Conservation (phyloP, 2,888 invertebrate genomes). For the Pollenia amentaria region DNA sequence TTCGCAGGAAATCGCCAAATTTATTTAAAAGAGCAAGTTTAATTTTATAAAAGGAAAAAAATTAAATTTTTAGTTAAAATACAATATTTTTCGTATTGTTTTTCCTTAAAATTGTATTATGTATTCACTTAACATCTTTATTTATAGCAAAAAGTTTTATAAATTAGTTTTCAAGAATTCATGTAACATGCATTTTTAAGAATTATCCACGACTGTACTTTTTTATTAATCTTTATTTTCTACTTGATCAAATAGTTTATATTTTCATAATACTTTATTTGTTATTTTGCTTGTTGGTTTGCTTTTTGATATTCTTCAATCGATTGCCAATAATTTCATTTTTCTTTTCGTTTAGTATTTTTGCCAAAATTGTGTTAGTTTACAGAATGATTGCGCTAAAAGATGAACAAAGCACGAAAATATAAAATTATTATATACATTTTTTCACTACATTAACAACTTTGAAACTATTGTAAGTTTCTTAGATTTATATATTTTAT, state of each 20-base stretch:
- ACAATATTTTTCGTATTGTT: too few species aligned
- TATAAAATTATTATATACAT: neutral
- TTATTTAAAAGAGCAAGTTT: too few species aligned
- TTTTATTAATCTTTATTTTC: neutral
- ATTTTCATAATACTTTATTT: neutral
- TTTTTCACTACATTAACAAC: neutral
- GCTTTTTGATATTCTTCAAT: neutral
- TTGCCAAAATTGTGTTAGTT: conserved; percentile 17
- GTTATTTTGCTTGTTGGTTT: neutral
- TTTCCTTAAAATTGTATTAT: too few species aligned
- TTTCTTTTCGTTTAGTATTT: neutral
- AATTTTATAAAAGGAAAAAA: too few species aligned
- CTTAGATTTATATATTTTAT: too few species aligned
- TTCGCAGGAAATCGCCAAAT: too few species aligned
- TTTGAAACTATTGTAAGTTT: neutral
- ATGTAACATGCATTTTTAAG: too few species aligned
- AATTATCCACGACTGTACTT: too few species aligned
- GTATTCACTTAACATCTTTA: too few species aligned
- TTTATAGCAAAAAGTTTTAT: too few species aligned
- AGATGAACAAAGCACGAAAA: neutral
- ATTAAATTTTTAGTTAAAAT: too few species aligned
- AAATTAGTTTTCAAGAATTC: too few species aligned
- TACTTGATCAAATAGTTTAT: neutral
- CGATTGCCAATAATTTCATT: neutral
- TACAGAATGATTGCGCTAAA: neutral